A percentile compares a stretch with the other conserved stretches of the same genome.
phyloP scores from a whole-genome alignment of 2,797 vertebrate genomes.

The Dryobates pubescens region DNA sequence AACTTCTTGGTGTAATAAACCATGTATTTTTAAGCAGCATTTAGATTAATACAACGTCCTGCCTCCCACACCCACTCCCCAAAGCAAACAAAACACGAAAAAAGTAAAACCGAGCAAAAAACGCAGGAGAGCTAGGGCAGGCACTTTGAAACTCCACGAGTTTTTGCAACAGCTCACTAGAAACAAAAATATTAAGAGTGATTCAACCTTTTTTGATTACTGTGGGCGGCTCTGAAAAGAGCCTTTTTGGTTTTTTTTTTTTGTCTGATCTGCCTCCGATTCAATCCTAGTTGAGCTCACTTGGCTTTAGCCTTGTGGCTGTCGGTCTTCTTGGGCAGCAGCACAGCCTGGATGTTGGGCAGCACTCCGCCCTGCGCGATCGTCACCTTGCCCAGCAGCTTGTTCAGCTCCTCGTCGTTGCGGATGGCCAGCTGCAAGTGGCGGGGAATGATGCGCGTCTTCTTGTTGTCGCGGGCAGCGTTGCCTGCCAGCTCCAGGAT shows the following conservation, averaged over 20 bases:
- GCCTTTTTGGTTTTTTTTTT: not conserved
- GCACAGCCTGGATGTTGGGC: slow-evolving; percentile 32
- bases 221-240: not conserved
- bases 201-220: rapidly evolving
- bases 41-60: no score
- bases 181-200: rapidly evolving
- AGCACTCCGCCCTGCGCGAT: slow-evolving; percentile 26
- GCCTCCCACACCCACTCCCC: no score
- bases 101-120: no score
- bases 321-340: slow-evolving; percentile 37
- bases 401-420: slow-evolving; percentile 76
- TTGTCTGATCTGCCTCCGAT: rapidly evolving
- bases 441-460: slow-evolving; percentile 74
- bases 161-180: rapidly evolving
- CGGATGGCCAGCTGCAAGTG: slow-evolving; percentile 2
- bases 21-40: rapidly evolving
- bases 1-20: rapidly evolving
- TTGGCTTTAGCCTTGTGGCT: slow-evolving; percentile 29
- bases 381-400: not conserved
- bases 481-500: slow-evolving; percentile 80
- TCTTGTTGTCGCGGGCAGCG: slow-evolving; percentile 86
- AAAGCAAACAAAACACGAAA: no score
- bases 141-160: rapidly evolving
- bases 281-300: rapidly evolving
- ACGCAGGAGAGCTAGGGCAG: no score